Evolutionary conservation across 2,113 vertebrate genomes (phyloP).

Genomic region (Callipepla squamata): DNA sequence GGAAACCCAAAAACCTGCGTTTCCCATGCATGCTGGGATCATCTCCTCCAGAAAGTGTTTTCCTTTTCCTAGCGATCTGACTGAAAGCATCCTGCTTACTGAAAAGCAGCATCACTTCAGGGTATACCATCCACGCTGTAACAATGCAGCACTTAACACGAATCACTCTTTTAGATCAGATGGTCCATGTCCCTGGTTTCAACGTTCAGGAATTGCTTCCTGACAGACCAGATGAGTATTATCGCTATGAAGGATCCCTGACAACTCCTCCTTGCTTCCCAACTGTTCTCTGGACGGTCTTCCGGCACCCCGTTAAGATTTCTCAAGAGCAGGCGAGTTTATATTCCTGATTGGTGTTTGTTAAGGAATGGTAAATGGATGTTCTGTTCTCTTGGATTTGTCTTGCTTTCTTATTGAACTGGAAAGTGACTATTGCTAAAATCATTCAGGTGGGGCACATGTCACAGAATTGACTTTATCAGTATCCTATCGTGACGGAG

Average conservation of each 20-base stretch:
- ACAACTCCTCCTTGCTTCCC: conserved; percentile 95
- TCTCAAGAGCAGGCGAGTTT: conserved; percentile 87
- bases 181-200: conserved; percentile 83
- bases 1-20: not conserved
- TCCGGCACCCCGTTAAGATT: conserved; percentile 85
- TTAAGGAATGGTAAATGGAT: not conserved
- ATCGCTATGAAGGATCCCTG: conserved; percentile 93
- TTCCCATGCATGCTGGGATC: not conserved
- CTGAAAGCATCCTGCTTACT: not conserved
- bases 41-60: not conserved
- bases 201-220: conserved; percentile 87
- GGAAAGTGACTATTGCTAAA: not conserved
- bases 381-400: not conserved
- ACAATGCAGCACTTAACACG: accelerated
- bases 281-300: conserved; percentile 93
- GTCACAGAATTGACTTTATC: not conserved
- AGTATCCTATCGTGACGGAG: not conserved
- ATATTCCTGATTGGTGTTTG: not conserved
- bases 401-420: not conserved
- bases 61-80: not conserved
- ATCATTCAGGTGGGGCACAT: not conserved
- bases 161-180: conserved; percentile 79
- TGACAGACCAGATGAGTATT: conserved; percentile 84
- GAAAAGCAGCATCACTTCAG: not conserved
- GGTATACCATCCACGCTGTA: not conserved